phyloP scores from a whole-genome alignment of 1,140 invertebrate genomes.

The Apis dorsata region DNA sequence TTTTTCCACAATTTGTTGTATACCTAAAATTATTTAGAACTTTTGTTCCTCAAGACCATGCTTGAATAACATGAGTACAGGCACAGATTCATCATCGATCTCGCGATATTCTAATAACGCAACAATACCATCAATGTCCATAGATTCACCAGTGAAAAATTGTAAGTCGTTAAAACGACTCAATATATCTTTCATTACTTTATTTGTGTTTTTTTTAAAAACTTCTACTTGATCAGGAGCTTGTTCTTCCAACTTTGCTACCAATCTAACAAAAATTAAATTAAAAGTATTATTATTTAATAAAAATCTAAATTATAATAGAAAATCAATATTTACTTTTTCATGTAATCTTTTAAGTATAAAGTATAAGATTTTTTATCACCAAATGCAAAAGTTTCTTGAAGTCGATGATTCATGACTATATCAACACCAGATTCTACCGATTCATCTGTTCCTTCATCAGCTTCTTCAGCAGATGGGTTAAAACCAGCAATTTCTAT shows the following conservation, averaged over 20 bases:
- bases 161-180: constrained; percentile 95
- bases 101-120: constrained; percentile 96
- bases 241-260: constrained; percentile 90
- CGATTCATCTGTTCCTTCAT: constrained; percentile 89
- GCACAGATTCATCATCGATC: constrained; percentile 88
- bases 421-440: constrained; percentile 93
- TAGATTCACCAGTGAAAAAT: constrained; percentile 97
- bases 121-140: constrained; percentile 97
- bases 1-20: constrained; percentile 72
- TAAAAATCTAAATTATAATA: not conserved
- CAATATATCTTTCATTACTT: constrained; percentile 96
- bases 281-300: not conserved
- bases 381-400: constrained; percentile 91
- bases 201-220: constrained; percentile 96
- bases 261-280: constrained; percentile 83
- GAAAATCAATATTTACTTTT: constrained; percentile 85
- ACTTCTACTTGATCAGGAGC: constrained; percentile 91
- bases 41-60: constrained; percentile 97
- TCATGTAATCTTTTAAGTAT: constrained; percentile 98
- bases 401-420: constrained; percentile 94
- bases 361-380: constrained; percentile 95
- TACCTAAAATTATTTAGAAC: constrained; percentile 84
- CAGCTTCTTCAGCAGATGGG: constrained; percentile 94
- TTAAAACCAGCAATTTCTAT: constrained; percentile 92
- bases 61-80: constrained; percentile 97